Percentiles rank a stretch among this genome's conserved stretches.
Conservation (phyloP, 2,797 vertebrate species). For the Harpagifer antarcticus region DNA sequence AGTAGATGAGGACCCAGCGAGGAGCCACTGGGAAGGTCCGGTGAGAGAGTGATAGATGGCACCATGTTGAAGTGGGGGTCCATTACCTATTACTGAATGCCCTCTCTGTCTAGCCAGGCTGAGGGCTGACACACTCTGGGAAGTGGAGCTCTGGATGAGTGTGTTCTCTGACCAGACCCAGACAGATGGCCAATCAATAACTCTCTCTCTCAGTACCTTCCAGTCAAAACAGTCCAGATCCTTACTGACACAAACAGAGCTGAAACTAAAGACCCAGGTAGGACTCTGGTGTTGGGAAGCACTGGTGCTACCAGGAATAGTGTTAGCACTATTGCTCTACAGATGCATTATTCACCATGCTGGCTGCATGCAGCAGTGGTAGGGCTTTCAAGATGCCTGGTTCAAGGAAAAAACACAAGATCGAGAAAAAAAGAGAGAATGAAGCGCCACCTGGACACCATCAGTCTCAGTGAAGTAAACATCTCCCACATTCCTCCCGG, state of each 20-base stretch:
- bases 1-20: constrained; percentile 78
- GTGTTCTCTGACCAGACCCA: constrained; percentile 56
- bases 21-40: constrained; percentile 74
- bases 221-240: constrained; percentile 51
- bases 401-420: constrained; percentile 61
- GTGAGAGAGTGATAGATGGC: constrained; percentile 78
- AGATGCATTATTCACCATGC: constrained; percentile 41
- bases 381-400: constrained; percentile 54
- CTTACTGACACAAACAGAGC: constrained; percentile 38
- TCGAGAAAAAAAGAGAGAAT: constrained; percentile 61
- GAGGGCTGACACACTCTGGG: constrained; percentile 62
- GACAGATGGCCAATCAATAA: constrained; percentile 72
- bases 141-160: constrained; percentile 64
- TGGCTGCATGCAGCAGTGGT: constrained; percentile 35
- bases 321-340: background rate
- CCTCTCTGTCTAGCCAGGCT: constrained; percentile 66
- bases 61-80: constrained; percentile 67
- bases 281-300: background rate
- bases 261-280: constrained; percentile 15
- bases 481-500: constrained; percentile 94
- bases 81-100: constrained; percentile 75
- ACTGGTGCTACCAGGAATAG: constrained; percentile 1
- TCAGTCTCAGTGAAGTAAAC: constrained; percentile 98
- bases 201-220: constrained; percentile 55
- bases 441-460: constrained; percentile 95